Base-by-base conservation (phyloP, 2,113 vertebrate species). In the Potamarius usumacintae region DNA sequence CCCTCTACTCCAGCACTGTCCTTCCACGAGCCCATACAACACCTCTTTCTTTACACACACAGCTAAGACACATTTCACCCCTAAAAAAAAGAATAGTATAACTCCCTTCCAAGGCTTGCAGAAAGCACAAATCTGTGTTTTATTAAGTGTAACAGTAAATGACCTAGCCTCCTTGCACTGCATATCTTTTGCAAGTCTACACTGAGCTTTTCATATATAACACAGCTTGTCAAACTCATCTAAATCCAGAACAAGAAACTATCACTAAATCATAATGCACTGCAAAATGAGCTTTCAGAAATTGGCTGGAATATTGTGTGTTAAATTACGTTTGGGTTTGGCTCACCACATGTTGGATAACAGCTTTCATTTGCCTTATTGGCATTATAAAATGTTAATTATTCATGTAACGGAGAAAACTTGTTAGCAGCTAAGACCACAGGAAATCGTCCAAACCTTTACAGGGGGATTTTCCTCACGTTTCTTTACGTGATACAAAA, bases 211-310 rank as follows among this genome's bases (percentile, higher is more conserved):
- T 48, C 34, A 63, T 76, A 89, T 30, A 34, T 30, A 77, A 50
- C 27, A 83, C 63, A 86, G 86, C 82, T 67, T 57, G 60, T 67
- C 86, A 89, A 87, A 83, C 74, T 83, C 65, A 87, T 72, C 50
- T 81, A 84, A 86, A 63, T 22, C 42, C 27, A 30, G 84, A 74
- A 71, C 83, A 55, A 81, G 72, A 85, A 78, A 84, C 71, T 79
- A 89, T 57, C 90, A 90, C 82, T 77, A 82, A 74, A 82, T 72
- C 89, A 84, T 79, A 89, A 90, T 91, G 82, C 58, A 91, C 79
- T 72, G 42, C 42, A 42, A 53, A 86, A 65, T 88, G 77, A 84
- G 65, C 85, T 87, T 89, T 90, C 89, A 91, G 4, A 92, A 92
- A 92, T 87, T 77, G 76, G 25, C 48, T 27, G 62, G 84, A 79